Evolutionary conservation across 2,888 invertebrate genomes (phyloP).

Genomic region (Chloroclysta siterata): DNA sequence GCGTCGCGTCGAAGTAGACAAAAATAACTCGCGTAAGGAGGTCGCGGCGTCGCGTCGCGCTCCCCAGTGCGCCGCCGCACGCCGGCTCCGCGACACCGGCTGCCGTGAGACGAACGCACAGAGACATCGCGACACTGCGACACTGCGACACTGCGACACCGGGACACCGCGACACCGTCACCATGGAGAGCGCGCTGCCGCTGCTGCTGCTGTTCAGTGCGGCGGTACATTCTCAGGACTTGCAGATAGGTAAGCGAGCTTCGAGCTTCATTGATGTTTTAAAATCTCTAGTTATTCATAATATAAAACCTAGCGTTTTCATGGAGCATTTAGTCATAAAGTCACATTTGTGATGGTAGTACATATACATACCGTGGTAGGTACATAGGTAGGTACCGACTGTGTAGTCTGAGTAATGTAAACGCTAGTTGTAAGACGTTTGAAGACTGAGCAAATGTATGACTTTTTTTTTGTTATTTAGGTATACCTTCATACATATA

Average conservation of each 20-base stretch:
- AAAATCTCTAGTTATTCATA: neutral
- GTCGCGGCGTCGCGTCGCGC: neutral
- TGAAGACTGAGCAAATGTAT: no score
- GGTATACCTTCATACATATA: no score
- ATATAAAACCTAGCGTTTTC: neutral
- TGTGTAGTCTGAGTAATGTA: no score
- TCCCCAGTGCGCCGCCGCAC: neutral
- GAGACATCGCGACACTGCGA: no score
- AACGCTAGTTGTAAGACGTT: no score
- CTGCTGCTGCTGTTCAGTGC: slow-evolving; percentile 6
- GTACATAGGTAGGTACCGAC: no score
- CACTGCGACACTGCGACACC: neutral
- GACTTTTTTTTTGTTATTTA: no score
- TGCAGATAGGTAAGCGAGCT: slow-evolving; percentile 8
- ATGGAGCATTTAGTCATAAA: neutral
- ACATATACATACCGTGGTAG: no score
- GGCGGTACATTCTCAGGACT: neutral
- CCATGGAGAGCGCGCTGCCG: neutral
- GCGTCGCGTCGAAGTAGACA: no score
- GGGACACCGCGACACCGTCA: neutral
- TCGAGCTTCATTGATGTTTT: neutral
- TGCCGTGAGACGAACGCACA: neutral
- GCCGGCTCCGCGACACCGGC: neutral
- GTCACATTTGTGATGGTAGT: neutral
- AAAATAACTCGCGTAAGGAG: no score